A percentile compares a stretch with the other conserved stretches of the same genome.
phyloP scores from a whole-genome alignment of 2,888 invertebrate genomes.

The Exephanes ischioxanthus region DNA sequence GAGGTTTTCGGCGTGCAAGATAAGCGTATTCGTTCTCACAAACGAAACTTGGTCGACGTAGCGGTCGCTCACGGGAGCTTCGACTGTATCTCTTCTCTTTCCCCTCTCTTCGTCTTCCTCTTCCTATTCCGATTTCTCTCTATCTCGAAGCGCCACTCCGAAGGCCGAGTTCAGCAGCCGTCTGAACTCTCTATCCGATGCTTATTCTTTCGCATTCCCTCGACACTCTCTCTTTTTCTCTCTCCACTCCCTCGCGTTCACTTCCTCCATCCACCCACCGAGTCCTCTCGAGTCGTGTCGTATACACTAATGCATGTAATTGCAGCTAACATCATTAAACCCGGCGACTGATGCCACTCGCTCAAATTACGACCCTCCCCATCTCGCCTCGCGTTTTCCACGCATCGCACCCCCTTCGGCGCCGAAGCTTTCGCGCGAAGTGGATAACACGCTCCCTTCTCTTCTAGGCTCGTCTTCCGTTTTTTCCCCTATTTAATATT shows the following conservation, averaged over 20 bases:
- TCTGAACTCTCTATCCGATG: slow-evolving; percentile 66
- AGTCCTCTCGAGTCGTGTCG: slow-evolving; percentile 76
- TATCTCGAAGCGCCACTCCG: slow-evolving; percentile 67
- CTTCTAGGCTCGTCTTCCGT: neutral
- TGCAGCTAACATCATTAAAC: slow-evolving; percentile 84
- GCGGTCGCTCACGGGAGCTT: slow-evolving; percentile 4
- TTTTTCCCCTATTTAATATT: neutral
- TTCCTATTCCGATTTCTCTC: slow-evolving; percentile 47
- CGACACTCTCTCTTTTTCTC: slow-evolving; percentile 14
- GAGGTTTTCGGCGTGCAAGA: neutral
- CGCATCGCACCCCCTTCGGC: slow-evolving; percentile 7
- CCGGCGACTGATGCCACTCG: slow-evolving; percentile 82
- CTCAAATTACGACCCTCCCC: slow-evolving; percentile 77
- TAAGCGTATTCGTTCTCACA: neutral
- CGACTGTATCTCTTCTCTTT: slow-evolving; percentile 69
- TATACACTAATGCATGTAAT: slow-evolving; percentile 83
- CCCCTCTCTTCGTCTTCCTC: slow-evolving; percentile 60
- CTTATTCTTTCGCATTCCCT: slow-evolving; percentile 52
- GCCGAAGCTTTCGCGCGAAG: slow-evolving; percentile 37
- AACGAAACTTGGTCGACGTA: neutral
- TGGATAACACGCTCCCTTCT: slow-evolving; percentile 7
- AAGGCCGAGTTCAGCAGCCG: slow-evolving; percentile 74
- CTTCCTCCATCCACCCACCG: slow-evolving; percentile 28
- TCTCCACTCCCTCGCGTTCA: slow-evolving; percentile 17
- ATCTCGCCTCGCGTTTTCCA: slow-evolving; percentile 20